phyloP scores from a whole-genome alignment of 2,888 invertebrate genomes.

The Hypselothyrea guttata region DNA sequence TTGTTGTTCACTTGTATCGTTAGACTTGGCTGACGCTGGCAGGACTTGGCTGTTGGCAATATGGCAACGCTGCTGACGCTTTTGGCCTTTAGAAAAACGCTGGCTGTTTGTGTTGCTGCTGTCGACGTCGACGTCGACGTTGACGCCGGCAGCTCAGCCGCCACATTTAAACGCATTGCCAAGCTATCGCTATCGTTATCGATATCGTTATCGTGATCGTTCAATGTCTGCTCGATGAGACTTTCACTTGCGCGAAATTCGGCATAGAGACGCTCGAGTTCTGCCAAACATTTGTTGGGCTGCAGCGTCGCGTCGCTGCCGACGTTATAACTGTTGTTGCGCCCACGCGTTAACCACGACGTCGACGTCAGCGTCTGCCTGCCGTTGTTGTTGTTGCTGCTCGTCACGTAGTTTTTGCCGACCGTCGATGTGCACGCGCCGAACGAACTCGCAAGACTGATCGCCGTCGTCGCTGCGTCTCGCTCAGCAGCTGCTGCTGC shows the following conservation, averaged over 20 bases:
- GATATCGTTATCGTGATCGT: constrained; percentile 35
- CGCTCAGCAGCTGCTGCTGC: constrained; percentile 27
- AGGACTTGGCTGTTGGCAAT: constrained; percentile 57
- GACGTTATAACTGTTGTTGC: constrained; percentile 28
- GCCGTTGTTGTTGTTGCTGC: constrained; percentile 22
- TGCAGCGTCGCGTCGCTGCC: constrained; percentile 54
- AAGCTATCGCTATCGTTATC: constrained; percentile 30
- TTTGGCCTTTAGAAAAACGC: constrained; percentile 69
- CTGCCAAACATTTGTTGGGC: constrained; percentile 80
- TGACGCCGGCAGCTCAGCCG: constrained; percentile 56
- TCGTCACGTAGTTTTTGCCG: constrained; percentile 17
- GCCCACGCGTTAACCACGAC: constrained; percentile 47
- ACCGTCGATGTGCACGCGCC: constrained; percentile 64
- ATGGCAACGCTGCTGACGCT: constrained; percentile 60
- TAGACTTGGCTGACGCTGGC: constrained; percentile 79
- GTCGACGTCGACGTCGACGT: constrained; percentile 42
- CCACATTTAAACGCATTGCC: constrained; percentile 81
- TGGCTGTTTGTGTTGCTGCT: constrained; percentile 55
- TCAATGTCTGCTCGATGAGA: constrained; percentile 59
- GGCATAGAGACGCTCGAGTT: constrained; percentile 79
- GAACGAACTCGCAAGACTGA: constrained; percentile 79
- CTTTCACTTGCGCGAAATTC: constrained; percentile 81
- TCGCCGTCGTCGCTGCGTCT: constrained; percentile 44
- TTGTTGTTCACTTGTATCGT: constrained; percentile 82
- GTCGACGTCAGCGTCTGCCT: constrained; percentile 47